A percentile compares a stretch with the other conserved stretches of the same genome.
These are phyloP conservation scores for Seladonia tumulorum DNA, from an alignment of 2,888 invertebrate species.

Conservation along the genomic window DNA sequence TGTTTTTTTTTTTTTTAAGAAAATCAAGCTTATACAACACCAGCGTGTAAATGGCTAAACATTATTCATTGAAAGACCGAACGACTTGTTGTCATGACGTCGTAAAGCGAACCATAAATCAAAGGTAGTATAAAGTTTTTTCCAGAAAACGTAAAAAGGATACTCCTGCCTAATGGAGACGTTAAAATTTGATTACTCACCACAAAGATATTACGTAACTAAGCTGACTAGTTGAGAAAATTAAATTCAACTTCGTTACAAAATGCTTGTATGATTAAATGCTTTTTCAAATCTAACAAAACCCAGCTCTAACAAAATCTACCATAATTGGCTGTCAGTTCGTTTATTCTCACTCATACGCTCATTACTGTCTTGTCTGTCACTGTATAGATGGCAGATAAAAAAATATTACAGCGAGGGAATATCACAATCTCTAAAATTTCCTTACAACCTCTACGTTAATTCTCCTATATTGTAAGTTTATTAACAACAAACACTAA, in stretches of 20 bases:
- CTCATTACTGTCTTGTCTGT: no score
- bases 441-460: no score
- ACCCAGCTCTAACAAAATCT: no score
- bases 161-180: slow-evolving; percentile 16
- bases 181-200: slow-evolving; percentile 22
- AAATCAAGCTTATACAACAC: neutral
- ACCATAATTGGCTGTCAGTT: no score
- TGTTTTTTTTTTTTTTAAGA: neutral
- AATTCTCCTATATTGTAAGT: no score
- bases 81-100: neutral
- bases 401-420: no score
- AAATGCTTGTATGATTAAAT: neutral
- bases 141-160: slow-evolving; percentile 17
- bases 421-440: no score
- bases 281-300: neutral
- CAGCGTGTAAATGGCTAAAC: neutral
- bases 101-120: slow-evolving; percentile 15
- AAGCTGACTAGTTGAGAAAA: slow-evolving; percentile 8
- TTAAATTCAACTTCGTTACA: neutral
- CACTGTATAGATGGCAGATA: no score
- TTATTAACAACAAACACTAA: no score
- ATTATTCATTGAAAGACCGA: neutral
- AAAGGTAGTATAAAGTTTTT: slow-evolving; percentile 24
- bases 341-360: no score
- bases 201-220: slow-evolving; percentile 26